Base-by-base conservation (phyloP, 2,888 invertebrate genomes). In the Eilema sororculum region DNA sequence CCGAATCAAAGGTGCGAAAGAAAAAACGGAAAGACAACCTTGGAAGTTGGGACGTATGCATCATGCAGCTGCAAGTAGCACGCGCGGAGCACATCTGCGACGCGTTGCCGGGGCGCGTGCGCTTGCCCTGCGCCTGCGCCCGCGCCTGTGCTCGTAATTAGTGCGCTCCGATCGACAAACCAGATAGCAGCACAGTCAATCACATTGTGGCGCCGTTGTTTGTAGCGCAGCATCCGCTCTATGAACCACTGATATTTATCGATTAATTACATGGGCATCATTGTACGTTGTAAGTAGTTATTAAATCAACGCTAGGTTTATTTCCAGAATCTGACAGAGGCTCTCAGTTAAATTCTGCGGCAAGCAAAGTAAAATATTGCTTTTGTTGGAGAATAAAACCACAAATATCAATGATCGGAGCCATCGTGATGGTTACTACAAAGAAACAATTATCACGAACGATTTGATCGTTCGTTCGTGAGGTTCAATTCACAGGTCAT, bases 31-130 rank as follows among this genome's bases (percentile, higher is more conserved):
- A 58, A 25, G 58, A 58, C 13, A 24, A 13, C 24, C 3, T 28
- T 13, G n/a, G n/a, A n/a, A n/a, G n/a, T n/a, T n/a, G 22, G 46
- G 12, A 41, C 8, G 52, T 20, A 22, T 25, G 28, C 28, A 28
- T 5, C 28, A 28, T 4, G 13, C 56, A 41, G 56, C 28, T 63
- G 37, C 9, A 8, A 30, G 46, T 22, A 41, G 59, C 59, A 67
- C 61, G 60, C 24, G 52, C 52, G 60, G 22, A n/a, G 20, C 33
- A 64, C 74, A 74, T 71, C 67, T 81, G 81, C 22, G 41, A 25
- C 30, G 56, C 65, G 33, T 72, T 69, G 71, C 41, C 25, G 22
- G 4, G 68, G 72, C 77, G 68, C 74, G 77, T 66, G 81, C 68
- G 74, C 81, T 30, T 63, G 9, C 24, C 69, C 69, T 46, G 33